Evolutionary conservation across 2,113 vertebrate genomes (phyloP).

Genomic region (Furnarius figulus): DNA sequence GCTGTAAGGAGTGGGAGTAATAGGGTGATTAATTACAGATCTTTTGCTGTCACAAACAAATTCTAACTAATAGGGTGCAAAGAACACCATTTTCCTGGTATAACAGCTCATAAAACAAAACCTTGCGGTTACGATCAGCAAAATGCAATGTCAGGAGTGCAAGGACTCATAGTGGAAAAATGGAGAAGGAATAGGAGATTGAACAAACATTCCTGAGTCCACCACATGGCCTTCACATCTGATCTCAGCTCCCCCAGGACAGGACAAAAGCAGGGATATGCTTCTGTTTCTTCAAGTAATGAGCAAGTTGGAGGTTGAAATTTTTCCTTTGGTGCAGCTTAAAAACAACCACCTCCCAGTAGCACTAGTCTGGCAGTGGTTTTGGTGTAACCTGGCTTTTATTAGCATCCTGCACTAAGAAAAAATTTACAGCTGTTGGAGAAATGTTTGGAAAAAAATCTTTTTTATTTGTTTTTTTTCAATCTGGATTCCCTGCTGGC

Average conservation of each 20-base stretch:
- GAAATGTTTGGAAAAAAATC: conserved; percentile 60
- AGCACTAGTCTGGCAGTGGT: conserved; percentile 48
- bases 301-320: conserved; percentile 11
- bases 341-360: conserved; percentile 14
- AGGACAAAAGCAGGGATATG: background rate
- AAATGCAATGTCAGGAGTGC: conserved; percentile 21
- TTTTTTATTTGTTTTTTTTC: background rate
- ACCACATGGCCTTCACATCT: background rate
- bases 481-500: conserved; percentile 38
- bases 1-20: background rate
- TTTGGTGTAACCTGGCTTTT: conserved; percentile 76
- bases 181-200: conserved; percentile 11
- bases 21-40: background rate
- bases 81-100: conserved; percentile 46
- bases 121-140: conserved; percentile 23
- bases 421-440: conserved; percentile 67
- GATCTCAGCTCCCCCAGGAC: background rate
- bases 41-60: background rate
- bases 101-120: conserved; percentile 54
- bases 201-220: conserved; percentile 24
- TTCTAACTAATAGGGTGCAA: conserved; percentile 57
- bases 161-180: conserved; percentile 4
- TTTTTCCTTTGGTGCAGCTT: conserved; percentile 51
- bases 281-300: conserved; percentile 48
- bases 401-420: conserved; percentile 68